Base-by-base conservation (phyloP, 2,797 vertebrate genomes). In the Mormyrus proboscirostris region DNA sequence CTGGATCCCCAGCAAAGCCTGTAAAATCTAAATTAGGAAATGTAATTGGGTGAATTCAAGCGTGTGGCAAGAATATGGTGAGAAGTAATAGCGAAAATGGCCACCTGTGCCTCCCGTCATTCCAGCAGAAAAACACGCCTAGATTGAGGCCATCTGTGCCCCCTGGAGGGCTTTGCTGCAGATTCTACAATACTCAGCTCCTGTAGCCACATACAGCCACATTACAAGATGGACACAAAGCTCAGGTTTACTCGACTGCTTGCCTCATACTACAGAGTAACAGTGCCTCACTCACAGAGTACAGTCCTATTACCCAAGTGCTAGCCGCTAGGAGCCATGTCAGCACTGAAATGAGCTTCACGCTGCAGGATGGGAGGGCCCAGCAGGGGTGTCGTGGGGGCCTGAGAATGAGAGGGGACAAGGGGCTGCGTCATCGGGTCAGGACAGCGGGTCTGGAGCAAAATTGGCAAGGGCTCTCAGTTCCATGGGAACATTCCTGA, bases 401-500 rank as follows among this genome's bases (percentile, higher is more conserved):
- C 79, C 79, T 47, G 79, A 50, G 79, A 25, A 25, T 3, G 12
- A 7, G 38, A 41, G 4, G 16, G 4, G 49, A 51, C 5, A 9
- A 14, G 25, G 83, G 49, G 83, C 47, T 8, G 25, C n/a, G 5
- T 87, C 25, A 44, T 25, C 62, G 25, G 88, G 49, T 29, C 16
- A 22, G 41, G 19, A 83, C 41, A 5, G 14, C 16, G 47, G 22
- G 19, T 79, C 29, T 38, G 29, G 88, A 44, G 19, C 90, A 88
- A 90, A 89, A 89, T 88, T 47, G 84, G 50, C 41, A 82, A 12
- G 90, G 47, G 93, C 93, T 91, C 92, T 92, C 41, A 2, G 85
- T 94, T 95, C 94, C 93, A 92, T 95, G 94, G 92, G 94, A 95
- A 95, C 91, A 95, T 95, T 95, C 93, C 92, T 94, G 93, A 89